Evolutionary conservation across 2,888 invertebrate genomes (phyloP), one percentile per base, ranked within the genome.

Genomic region (Drymonia ruficornis): DNA sequence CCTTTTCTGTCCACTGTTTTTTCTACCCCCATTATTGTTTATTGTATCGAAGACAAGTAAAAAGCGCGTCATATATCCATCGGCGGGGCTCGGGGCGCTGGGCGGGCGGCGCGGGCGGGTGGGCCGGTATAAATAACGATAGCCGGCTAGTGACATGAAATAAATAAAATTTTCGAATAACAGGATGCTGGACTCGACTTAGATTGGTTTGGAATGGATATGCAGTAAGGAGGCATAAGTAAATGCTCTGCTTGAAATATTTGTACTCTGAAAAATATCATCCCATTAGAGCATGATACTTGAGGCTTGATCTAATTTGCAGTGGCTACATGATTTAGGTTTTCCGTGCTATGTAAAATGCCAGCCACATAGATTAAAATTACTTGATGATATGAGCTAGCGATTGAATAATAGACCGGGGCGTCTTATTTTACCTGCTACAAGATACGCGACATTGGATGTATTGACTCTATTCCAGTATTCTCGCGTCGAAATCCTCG

Each of bases 391-490:
- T n/a, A n/a, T n/a, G n/a, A n/a, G n/a, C n/a, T n/a, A n/a, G n/a
- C n/a, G n/a, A n/a, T n/a, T n/a, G n/a, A n/a, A n/a, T n/a, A n/a
- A n/a, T n/a, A n/a, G n/a, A n/a, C n/a, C n/a, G n/a, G n/a, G n/a
- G n/a, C n/a, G n/a, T n/a, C n/a, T n/a, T n/a, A n/a, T n/a, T n/a
- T n/a, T n/a, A n/a, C n/a, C n/a, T n/a, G n/a, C n/a, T n/a, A n/a
- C n/a, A n/a, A n/a, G n/a, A n/a, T n/a, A n/a, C n/a, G n/a, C n/a
- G n/a, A n/a, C n/a, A n/a, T n/a, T n/a, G n/a, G 9, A 11, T 36
- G 5, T 16, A 40, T 16, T 15, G n/a, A n/a, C 15, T 40, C 40
- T 8, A 16, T 16, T 67, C 65, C 60, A 49, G 23, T 28, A 12
- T 52, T 55, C 12, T 46, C 1, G 15, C 38, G 46, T 68, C 52